Percentiles rank a stretch among this genome's conserved stretches.
Evolutionary conservation across 2,888 invertebrate genomes (phyloP).

Genomic region (Drosophila gaucha): DNA sequence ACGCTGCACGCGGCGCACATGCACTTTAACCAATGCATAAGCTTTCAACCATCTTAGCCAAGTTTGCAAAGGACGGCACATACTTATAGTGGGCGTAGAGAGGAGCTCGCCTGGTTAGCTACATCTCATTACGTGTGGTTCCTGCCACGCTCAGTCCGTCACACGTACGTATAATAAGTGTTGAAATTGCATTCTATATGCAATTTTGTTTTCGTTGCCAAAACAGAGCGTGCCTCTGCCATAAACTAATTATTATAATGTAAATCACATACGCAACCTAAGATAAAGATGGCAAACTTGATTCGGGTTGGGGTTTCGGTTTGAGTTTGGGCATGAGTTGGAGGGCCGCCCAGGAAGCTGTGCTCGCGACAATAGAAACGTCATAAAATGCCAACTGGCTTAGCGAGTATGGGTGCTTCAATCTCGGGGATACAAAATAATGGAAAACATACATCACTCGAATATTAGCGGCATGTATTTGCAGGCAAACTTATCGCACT

Average conservation of each 20-base stretch:
- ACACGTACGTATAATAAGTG: constrained; percentile 61
- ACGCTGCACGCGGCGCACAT: constrained; percentile 23
- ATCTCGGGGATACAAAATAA: constrained; percentile 15
- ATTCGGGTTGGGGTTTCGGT: constrained; percentile 7
- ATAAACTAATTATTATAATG: constrained; percentile 69
- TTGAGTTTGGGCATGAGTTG: not conserved
- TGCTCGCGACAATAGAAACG: constrained; percentile 26
- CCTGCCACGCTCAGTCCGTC: constrained; percentile 4
- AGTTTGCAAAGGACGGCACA: constrained; percentile 4
- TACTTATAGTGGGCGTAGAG: constrained; percentile 17
- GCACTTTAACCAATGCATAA: constrained; percentile 25
- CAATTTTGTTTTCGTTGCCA: constrained; percentile 57
- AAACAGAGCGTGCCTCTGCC: constrained; percentile 43
- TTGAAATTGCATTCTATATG: constrained; percentile 66
- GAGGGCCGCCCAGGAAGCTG: constrained; percentile 24
- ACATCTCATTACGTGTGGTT: constrained; percentile 26
- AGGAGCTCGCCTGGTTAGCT: constrained; percentile 19
- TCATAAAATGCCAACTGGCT: constrained; percentile 38
- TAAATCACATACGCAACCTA: constrained; percentile 53
- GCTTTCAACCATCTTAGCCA: constrained; percentile 26
- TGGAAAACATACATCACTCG: constrained; percentile 18
- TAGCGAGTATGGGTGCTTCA: constrained; percentile 12
- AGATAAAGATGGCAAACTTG: constrained; percentile 16
- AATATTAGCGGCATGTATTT: constrained; percentile 9
- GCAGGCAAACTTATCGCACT: constrained; percentile 18